These are phyloP conservation scores for Spongia lamella DNA, from an alignment of 37 sponge, comb jelly and placozoan genomes.

Conservation along the genomic window DNA sequence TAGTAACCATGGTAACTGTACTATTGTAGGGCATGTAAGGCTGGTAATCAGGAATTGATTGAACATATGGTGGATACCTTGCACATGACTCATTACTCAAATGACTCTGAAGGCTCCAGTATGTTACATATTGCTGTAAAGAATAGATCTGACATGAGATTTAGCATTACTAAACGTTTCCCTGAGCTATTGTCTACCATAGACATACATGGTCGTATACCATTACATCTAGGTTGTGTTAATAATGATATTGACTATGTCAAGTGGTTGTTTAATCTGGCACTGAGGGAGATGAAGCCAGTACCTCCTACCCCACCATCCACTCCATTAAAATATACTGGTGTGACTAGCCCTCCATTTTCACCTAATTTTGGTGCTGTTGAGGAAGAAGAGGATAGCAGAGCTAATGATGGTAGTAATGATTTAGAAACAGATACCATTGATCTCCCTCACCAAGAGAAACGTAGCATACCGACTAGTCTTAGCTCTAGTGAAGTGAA, in stretches of 20 bases:
- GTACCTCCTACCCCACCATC: too few species aligned
- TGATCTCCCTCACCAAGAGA: not conserved
- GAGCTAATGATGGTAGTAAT: not conserved
- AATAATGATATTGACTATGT: constrained; percentile 60
- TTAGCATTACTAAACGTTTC: constrained; percentile 30
- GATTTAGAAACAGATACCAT: not conserved
- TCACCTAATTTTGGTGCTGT: too few species aligned
- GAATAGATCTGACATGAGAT: constrained; percentile 42
- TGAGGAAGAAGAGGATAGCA: too few species aligned
- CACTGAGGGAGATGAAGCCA: not conserved
- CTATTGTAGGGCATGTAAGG: constrained; percentile 59
- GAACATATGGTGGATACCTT: constrained; percentile 29
- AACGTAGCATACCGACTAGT: not conserved
- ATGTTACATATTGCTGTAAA: constrained; percentile 69
- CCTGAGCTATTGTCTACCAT: constrained; percentile 38
- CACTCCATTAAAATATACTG: too few species aligned
- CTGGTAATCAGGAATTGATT: constrained; percentile 38
- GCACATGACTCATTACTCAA: constrained; percentile 15
- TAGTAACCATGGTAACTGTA: too few species aligned
- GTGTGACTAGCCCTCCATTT: too few species aligned
- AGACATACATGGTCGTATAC: constrained; percentile 29
- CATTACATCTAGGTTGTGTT: constrained; percentile 59
- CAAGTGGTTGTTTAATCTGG: constrained; percentile 56
- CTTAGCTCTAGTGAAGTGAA: too few species aligned
- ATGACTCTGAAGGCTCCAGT: constrained; percentile 33